Evolutionary conservation across 2,888 invertebrate species (phyloP).

Genomic region (Hoplodrina blanda): DNA sequence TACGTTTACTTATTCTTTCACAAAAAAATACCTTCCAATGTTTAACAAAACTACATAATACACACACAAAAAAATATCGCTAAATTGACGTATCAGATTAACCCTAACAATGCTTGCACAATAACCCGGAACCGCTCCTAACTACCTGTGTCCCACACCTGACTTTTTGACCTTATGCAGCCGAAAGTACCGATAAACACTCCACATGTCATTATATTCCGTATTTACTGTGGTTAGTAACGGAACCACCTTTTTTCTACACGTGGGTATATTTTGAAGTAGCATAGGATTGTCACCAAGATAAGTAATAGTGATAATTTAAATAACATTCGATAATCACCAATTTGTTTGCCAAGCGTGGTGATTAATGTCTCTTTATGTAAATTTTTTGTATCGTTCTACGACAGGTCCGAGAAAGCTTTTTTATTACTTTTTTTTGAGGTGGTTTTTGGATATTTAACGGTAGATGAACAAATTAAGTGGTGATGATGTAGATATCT

Average conservation of each 20-base stretch:
- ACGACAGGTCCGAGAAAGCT: background rate
- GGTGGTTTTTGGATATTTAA: too few relatives aligned
- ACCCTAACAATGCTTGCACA: slow-evolving; percentile 53
- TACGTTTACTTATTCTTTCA: too few relatives aligned
- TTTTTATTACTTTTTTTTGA: too few relatives aligned
- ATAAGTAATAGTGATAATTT: background rate
- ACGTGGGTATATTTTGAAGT: background rate
- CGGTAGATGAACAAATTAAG: background rate
- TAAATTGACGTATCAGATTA: slow-evolving; percentile 52
- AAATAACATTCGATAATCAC: background rate
- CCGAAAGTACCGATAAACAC: slow-evolving; percentile 48
- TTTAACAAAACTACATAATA: too few relatives aligned
- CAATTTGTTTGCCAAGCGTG: background rate
- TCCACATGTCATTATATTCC: slow-evolving; percentile 23
- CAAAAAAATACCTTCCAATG: too few relatives aligned
- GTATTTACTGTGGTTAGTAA: background rate
- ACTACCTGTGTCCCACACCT: slow-evolving; percentile 41
- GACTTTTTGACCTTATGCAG: slow-evolving; percentile 46
- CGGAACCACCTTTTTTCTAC: background rate
- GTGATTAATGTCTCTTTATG: background rate
- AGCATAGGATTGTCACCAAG: background rate
- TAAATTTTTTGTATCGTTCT: too few relatives aligned
- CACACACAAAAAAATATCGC: background rate
- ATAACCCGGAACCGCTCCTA: slow-evolving; percentile 57
- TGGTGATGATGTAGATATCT: background rate